phyloP scores from a whole-genome alignment of 2,797 vertebrate species.

The Lemur catta region DNA sequence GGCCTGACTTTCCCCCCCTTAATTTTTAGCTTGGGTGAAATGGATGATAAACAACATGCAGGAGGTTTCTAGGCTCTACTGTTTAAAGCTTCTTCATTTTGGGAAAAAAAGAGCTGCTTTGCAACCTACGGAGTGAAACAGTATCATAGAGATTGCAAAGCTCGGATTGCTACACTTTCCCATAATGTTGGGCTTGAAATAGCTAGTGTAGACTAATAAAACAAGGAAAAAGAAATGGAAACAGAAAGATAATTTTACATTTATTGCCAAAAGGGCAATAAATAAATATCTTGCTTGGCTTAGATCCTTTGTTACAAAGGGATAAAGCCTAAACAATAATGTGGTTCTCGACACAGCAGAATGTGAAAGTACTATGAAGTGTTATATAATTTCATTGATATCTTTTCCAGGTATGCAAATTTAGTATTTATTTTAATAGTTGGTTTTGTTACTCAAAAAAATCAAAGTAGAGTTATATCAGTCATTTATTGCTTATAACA shows the following conservation, averaged over 20 bases:
- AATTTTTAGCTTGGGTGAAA: constrained; percentile 37
- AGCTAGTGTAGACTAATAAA: neutral
- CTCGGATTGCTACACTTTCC: neutral
- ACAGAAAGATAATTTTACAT: neutral
- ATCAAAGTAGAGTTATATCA: constrained; percentile 36
- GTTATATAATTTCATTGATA: neutral
- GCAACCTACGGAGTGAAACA: neutral
- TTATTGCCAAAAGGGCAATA: constrained; percentile 13
- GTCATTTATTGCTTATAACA: neutral
- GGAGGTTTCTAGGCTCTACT: neutral
- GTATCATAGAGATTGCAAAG: neutral
- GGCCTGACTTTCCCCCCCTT: neutral
- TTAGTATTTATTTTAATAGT: constrained; percentile 26
- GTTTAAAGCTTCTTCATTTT: neutral
- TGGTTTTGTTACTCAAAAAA: constrained; percentile 45
- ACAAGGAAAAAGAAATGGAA: neutral
- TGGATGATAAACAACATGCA: neutral
- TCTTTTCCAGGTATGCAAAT: constrained; percentile 45
- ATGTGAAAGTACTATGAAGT: constrained; percentile 22
- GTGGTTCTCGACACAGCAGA: neutral
- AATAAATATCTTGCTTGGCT: neutral
- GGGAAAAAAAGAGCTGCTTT: neutral
- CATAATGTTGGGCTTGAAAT: neutral
- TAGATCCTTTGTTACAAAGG: constrained; percentile 14
- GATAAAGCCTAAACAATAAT: constrained; percentile 42